Evolutionary conservation across 2,113 vertebrate genomes (phyloP).

Genomic region (Scopus umbretta): DNA sequence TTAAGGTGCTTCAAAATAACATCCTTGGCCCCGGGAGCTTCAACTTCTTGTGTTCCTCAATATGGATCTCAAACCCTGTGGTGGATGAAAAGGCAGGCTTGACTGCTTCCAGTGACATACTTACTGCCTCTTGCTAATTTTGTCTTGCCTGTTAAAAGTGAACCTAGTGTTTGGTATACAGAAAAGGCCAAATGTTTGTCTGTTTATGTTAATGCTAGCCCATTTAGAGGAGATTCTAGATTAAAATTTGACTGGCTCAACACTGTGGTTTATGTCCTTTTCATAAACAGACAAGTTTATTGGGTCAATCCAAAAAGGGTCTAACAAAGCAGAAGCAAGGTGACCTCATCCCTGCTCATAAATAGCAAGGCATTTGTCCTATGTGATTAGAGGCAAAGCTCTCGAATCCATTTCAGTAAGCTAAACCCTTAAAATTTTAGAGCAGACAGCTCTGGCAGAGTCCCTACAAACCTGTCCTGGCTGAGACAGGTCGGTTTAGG

Average conservation of each 20-base stretch:
- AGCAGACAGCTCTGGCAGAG: not conserved
- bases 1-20: not conserved
- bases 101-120: not conserved
- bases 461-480: not conserved
- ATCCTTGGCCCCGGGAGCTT: not conserved
- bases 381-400: not conserved
- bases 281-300: not conserved
- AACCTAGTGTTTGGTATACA: not conserved
- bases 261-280: not conserved
- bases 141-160: not conserved
- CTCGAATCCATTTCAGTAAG: not conserved
- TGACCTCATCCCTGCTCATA: conserved; percentile 2
- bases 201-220: not conserved
- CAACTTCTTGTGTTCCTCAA: not conserved
- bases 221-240: not conserved
- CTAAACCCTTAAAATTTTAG: not conserved
- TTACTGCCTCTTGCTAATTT: not conserved
- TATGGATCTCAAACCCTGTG: not conserved
- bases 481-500: not conserved
- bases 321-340: conserved; percentile 30
- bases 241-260: not conserved
- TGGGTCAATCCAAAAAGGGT: not conserved
- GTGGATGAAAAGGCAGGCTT: not conserved
- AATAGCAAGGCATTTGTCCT: not conserved
- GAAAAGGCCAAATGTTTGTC: not conserved